Base-by-base conservation (phyloP, 2,797 vertebrate genomes). In the Channa striata region DNA sequence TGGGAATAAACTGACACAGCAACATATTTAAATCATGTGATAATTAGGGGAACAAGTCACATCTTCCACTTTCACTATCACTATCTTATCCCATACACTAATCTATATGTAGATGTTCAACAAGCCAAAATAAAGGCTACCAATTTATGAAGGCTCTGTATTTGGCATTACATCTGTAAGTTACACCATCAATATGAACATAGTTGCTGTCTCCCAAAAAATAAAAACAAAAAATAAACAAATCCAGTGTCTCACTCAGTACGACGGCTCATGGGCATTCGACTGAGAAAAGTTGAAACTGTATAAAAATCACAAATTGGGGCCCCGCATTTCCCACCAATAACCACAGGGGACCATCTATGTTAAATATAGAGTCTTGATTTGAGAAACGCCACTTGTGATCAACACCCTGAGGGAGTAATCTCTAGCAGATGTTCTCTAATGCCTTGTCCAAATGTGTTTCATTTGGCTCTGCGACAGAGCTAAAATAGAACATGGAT, bases 391-490 rank as follows among this genome's bases (percentile, higher is more conserved):
- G 42, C 62, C 83, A 78, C 69, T 90, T 75, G 73, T 68, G 75
- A 89, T 88, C 78, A 83, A 81, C 86, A 88, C 84, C 78, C 82
- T 39, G 60, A 63, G 77, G 72, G 48, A 68, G 58, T 83, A 80
- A 88, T 90, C 60, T 84, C 51, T 68, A 56, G 59, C 91, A 93
- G 86, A 92, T 92, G 89, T 78, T 72, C 54, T 72, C 6, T 69
- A 57, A 81, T 63, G 70, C 59, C 46, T 76, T 64, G 34, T 78
- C 75, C 58, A 47, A 67, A 65, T 68, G 64, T 58, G 59, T 70
- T 53, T 69, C 59, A 48, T 79, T 82, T 70, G 72, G 76, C 21
- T 25, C 59, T 81, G 59, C 77, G 63, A 79, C 65, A 72, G 43
- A 83, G 37, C 80, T 56, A 72, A 84, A 91, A 84, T 66, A 81